These are phyloP conservation scores for Diorhabda elongata DNA, from an alignment of 1,140 invertebrate genomes.

Conservation along the genomic window DNA sequence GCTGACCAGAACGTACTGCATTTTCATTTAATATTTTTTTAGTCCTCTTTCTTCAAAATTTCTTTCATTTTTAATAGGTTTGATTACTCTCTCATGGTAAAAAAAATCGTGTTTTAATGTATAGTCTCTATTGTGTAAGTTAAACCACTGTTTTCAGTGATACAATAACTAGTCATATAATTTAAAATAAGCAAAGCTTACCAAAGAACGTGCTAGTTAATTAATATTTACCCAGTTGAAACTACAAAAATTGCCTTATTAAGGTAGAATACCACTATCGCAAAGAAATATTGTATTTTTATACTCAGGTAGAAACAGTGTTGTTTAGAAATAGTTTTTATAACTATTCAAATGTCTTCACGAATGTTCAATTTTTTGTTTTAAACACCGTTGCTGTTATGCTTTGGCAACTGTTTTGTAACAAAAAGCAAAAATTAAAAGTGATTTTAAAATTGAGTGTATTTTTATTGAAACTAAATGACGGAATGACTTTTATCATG, in stretches of 20 bases:
- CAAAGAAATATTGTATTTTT: constrained; percentile 41
- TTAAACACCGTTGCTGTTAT: constrained; percentile 10
- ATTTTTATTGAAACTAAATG: not conserved
- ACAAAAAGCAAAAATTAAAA: constrained; percentile 8
- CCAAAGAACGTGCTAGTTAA: constrained; percentile 47
- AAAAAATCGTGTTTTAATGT: too few species aligned
- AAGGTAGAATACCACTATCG: constrained; percentile 36
- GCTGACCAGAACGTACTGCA: too few species aligned
- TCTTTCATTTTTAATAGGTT: too few species aligned
- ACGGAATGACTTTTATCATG: too few species aligned
- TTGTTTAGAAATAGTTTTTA: constrained; percentile 24
- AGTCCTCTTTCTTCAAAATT: too few species aligned
- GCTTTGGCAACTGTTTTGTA: constrained; percentile 11
- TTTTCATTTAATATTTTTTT: too few species aligned
- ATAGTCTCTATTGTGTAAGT: not conserved
- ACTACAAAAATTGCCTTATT: constrained; percentile 36
- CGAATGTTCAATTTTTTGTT: constrained; percentile 1
- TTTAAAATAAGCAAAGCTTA: constrained; percentile 42
- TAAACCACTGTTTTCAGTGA: constrained; percentile 36
- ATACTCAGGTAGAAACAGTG: constrained; percentile 42
- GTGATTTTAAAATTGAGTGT: not conserved
- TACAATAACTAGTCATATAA: constrained; percentile 46
- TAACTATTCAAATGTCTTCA: constrained; percentile 9
- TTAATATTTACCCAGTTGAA: constrained; percentile 35
- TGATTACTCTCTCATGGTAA: too few species aligned